Evolutionary conservation across 2,797 vertebrate species (phyloP), one percentile per base, ranked within the genome.

Genomic region (Yasuhikotakia modesta): DNA sequence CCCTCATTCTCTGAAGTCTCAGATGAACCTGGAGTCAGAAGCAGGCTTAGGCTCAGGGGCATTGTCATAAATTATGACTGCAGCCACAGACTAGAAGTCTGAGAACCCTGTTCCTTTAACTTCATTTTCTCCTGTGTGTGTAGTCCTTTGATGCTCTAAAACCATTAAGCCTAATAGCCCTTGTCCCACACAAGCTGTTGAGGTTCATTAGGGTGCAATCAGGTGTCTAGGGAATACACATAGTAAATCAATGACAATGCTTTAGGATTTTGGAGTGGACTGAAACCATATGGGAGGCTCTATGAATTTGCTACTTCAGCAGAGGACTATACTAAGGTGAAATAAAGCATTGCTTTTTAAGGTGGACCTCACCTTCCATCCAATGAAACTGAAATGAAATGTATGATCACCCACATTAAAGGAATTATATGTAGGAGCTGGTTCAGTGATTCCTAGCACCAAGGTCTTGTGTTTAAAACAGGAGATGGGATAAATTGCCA

Each of bases 141-240:
- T 53, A 68, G 68, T 55, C 66, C 64, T 81, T 85, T 87, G 86
- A 87, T 85, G 81, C 80, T 65, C 57, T 43, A 65, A 27, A 22
- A 48, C 81, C 83, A 85, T 85, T 85, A 84, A 52, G 81, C 76
- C 81, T 85, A 87, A 85, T 87, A 83, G 84, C 78, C 86, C 73
- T 82, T 85, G 75, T 85, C 84, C 82, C 73, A 7, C 73, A 73
- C 73, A 82, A 80, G 73, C 84, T 79, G 81, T 81, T 79, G 79
- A 63, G 78, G 70, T 83, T 87, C 78, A 45, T 85, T 85, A 87
- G 58, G 78, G 79, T 80, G 66, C 68, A 66, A 75, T 83, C 75
- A 79, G 76, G 78, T 83, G 83, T 71, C 81, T 68, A 55, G 79
- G 81, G 69, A 79, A 80, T 58, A 66, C 48, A 76, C 81, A 76